Evolutionary conservation across 2,797 vertebrate species (phyloP), one percentile per base, ranked within the genome.

Genomic region (Allobates femoralis): DNA sequence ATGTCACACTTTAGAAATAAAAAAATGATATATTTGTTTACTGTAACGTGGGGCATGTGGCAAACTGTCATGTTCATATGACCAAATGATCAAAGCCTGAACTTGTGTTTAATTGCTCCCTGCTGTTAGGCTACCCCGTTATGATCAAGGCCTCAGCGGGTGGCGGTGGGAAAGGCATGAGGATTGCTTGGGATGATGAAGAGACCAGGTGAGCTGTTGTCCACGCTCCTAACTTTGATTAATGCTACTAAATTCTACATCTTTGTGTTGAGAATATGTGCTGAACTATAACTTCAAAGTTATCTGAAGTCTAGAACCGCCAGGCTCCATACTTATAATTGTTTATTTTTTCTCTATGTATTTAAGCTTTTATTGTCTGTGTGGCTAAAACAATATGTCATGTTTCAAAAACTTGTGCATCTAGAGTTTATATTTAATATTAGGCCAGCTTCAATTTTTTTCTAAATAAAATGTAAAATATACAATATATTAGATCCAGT

Each of bases 101-200:
- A 96, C 94, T 95, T 94, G 93, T 96, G 95, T 96, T 94, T 97
- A 95, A 95, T 96, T 97, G 96, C 96, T 96, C 95, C 96, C 96
- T 90, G 95, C 96, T 97, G 96, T 93, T 91, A 99, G 98, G 98
- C 91, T 99, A 99, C 92, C 98, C 98, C 74, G 97, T 99, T 90
- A 99, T 99, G 98, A 99, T 99, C 94, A 99, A 99, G 95, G 98
- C 98, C 50, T 99, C 98, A 89, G 98, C 98, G 88, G 98, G 98
- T 90, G 98, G 98, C 90, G 98, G 98, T 90, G 95, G 95, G 92
- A 96, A 96, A 95, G 95, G 95, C 93, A 93, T 99, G 98, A 96
- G 98, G 93, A 97, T 99, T 28, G 94, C 98, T 75, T 98, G 98
- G 97, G 95, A 97, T 90, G 96, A 99, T 89, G 97, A 98, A 81